A percentile compares a stretch with the other conserved stretches of the same genome.
These are phyloP conservation scores for Galerucella nymphaeae DNA, from an alignment of 2,888 invertebrate genomes.

Conservation along the genomic window DNA sequence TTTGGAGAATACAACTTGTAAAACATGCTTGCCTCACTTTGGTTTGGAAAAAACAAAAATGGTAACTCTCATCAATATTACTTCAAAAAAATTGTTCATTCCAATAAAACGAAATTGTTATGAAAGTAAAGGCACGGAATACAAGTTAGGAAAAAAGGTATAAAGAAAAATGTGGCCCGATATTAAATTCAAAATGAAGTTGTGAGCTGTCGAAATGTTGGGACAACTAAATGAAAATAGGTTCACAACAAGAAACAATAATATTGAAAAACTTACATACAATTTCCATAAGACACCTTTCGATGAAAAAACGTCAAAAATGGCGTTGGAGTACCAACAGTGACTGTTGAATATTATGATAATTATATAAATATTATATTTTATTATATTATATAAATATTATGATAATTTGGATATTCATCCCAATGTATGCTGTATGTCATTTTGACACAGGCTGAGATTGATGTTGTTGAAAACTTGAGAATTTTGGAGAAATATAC, in stretches of 20 bases:
- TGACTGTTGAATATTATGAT: no score
- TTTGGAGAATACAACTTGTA: conserved; percentile 49
- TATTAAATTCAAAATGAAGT: background rate
- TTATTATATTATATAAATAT: no score
- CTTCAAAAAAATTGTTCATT: background rate
- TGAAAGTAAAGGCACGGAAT: background rate
- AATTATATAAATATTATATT: no score
- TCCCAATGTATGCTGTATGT: no score
- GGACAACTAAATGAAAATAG: background rate
- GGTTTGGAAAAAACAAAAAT: conserved; percentile 19
- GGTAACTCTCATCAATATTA: conserved; percentile 20
- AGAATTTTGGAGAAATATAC: no score
- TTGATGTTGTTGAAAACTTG: no score
- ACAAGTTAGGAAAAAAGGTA: background rate
- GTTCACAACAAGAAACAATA: no score
- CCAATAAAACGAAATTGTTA: conserved; percentile 1
- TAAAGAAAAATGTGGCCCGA: background rate
- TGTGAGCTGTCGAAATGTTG: background rate
- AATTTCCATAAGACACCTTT: background rate
- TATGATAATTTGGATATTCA: no score
- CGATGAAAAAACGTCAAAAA: background rate
- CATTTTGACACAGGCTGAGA: no score
- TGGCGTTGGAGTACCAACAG: no score
- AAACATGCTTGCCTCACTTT: conserved; percentile 38
- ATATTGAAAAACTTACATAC: no score